A percentile compares a stretch with the other conserved stretches of the same genome.
phyloP scores from a whole-genome alignment of 2,113 vertebrate species.

The Mionectes macconnelli region DNA sequence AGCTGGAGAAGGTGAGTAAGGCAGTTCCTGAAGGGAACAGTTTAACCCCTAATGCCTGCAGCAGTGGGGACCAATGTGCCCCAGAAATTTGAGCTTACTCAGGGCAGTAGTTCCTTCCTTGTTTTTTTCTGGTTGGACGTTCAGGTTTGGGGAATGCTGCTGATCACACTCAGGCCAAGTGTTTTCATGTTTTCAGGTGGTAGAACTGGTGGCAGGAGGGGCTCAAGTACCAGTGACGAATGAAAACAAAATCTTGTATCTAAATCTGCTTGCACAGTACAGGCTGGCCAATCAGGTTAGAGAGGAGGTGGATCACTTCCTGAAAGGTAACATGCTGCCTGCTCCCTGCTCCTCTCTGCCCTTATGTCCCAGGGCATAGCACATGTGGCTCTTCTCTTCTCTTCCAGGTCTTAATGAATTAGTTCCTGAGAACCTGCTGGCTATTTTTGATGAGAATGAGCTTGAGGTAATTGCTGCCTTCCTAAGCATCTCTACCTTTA shows the following conservation, averaged over 20 bases:
- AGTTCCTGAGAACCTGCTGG: constrained; percentile 95
- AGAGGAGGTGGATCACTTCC: constrained; percentile 96
- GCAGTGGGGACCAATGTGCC: neutral
- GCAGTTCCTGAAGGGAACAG: neutral
- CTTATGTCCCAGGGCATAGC: neutral
- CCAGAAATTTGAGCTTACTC: neutral
- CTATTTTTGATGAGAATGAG: constrained; percentile 99
- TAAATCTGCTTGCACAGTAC: constrained; percentile 94
- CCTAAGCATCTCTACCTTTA: neutral
- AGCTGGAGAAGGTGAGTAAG: constrained; percentile 92
- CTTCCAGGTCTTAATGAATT: constrained; percentile 93
- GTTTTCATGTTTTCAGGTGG: constrained; percentile 77
- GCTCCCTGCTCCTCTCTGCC: neutral
- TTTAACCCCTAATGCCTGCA: neutral
- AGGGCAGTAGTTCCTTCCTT: neutral
- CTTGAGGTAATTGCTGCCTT: constrained; percentile 83
- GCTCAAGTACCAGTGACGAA: constrained; percentile 92
- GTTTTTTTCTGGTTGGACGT: neutral
- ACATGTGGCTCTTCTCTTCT: neutral
- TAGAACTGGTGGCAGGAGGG: constrained; percentile 94
- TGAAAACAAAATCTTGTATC: constrained; percentile 96
- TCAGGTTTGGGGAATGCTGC: neutral
- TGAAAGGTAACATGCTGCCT: constrained; percentile 84
- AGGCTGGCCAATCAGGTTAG: constrained; percentile 93
- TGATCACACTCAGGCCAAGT: neutral